Conservation (phyloP, 2,113 vertebrate species). For the Pongo pygmaeus region DNA sequence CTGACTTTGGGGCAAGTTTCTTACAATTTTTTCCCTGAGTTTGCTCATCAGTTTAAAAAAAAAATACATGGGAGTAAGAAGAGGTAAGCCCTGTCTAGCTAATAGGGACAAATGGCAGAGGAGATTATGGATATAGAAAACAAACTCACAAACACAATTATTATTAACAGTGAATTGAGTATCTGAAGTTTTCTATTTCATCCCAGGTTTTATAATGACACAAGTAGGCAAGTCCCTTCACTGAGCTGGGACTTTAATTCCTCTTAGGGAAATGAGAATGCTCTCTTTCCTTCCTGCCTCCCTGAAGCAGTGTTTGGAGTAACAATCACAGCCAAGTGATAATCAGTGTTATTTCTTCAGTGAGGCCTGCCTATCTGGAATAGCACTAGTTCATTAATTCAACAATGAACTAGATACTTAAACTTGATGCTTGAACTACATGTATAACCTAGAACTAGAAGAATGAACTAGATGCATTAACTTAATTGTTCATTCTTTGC, state of each 20-base stretch:
- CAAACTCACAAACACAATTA: background rate
- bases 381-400: background rate
- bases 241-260: background rate
- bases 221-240: background rate
- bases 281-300: background rate
- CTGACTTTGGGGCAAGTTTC: background rate
- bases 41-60: background rate
- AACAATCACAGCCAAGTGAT: background rate
- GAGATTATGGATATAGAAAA: background rate
- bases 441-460: background rate
- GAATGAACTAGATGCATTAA: background rate
- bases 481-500: background rate
- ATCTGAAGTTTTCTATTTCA: background rate
- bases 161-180: background rate
- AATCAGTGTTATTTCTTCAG: conserved; percentile 13
- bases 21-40: background rate
- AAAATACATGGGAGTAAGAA: background rate
- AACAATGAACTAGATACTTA: background rate
- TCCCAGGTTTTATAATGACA: background rate
- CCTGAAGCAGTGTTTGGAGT: background rate
- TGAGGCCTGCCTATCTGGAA: background rate
- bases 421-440: background rate
- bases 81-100: background rate
- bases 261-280: conserved; percentile 12
- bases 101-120: background rate